Evolutionary conservation across 2,888 invertebrate species (phyloP), one percentile per base, ranked within the genome.

Genomic region (Phaedon cochleariae): DNA sequence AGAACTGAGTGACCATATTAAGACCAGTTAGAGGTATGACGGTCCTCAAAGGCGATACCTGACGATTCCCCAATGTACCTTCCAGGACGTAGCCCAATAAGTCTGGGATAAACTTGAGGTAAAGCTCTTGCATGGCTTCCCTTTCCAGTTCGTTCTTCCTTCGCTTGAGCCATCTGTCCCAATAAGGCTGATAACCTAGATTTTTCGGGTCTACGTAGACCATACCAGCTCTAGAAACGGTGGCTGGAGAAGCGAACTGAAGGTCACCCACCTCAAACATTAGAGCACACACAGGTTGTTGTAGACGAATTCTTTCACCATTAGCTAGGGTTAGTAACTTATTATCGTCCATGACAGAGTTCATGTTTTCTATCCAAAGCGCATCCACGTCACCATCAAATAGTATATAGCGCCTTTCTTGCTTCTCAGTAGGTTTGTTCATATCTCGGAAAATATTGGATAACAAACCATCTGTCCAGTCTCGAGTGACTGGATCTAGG

Each of bases 331-430:
- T 97, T 61, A 97, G 84, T 46, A 96, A 85, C 79, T 92, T 93
- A 81, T 96, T 97, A 82, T 97, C 96, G 79, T 97, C 97, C 96
- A 97, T 96, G 1, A 97, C 96, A 0, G 96, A 95, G 85, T 96
- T 97, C 95, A 97, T 96, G 84, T 96, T 97, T 84, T 97, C 97
- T 71, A 97, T 95, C 96, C 96, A 97, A 45, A 96, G 86, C 0
- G 96, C 94, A 85, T 97, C 96, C 1, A 97, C 95, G 80, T 96
- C 96, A 1, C 97, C 97, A 80, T 97, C 97, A 84, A 96, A 96
- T 52, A 96, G 85, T 52, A 96, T 94, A 81, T 94, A 69, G 22
- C 62, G 57, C 59, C 90, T 87, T 80, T 95, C 95, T 69, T 90
- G 85, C 76, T 87, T 89, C 17, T 91, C 91, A 2, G 88, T 84